phyloP scores from a whole-genome alignment of 2,113 vertebrate species.

The Pachycephala philippinensis region DNA sequence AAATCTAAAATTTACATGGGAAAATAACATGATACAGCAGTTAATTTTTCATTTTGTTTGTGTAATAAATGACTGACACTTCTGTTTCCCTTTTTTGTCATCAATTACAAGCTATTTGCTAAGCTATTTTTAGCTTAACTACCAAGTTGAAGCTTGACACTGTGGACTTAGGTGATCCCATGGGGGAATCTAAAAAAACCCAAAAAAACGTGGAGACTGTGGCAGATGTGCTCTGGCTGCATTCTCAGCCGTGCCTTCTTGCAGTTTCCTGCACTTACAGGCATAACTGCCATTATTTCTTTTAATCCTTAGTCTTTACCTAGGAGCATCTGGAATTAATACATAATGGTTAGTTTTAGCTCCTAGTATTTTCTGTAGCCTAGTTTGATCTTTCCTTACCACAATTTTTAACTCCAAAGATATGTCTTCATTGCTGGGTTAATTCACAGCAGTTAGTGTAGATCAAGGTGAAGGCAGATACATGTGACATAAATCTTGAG shows the following conservation, averaged over 20 bases:
- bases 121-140: not conserved
- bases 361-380: not conserved
- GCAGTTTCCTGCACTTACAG: not conserved
- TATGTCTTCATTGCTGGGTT: not conserved
- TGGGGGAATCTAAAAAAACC: not conserved
- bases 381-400: not conserved
- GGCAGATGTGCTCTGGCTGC: not conserved
- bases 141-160: not conserved
- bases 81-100: not conserved
- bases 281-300: not conserved
- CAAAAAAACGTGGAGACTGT: accelerated
- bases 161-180: not conserved
- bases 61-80: not conserved
- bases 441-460: not conserved
- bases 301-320: not conserved
- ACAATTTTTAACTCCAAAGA: not conserved
- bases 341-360: not conserved
- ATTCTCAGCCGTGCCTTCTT: not conserved
- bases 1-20: not conserved
- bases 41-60: not conserved
- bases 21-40: not conserved
- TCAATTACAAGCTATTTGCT: not conserved
- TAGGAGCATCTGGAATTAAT: not conserved
- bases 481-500: not conserved
- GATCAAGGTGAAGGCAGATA: not conserved